Evolutionary conservation across 2,888 invertebrate species (phyloP).

Genomic region (Drosophila nigricruria): DNA sequence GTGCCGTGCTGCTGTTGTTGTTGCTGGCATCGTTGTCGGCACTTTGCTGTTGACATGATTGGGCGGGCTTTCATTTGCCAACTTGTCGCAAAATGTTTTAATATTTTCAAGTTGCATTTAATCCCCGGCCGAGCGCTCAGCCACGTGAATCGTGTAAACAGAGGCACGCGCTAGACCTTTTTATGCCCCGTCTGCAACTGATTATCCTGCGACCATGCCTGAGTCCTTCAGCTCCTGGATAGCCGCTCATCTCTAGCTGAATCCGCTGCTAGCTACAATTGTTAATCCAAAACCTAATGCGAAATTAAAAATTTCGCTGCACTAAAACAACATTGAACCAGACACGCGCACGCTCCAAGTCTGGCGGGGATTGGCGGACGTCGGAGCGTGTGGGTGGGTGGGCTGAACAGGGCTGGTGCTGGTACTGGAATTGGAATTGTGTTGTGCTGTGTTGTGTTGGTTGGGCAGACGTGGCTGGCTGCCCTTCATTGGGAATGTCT

Average conservation of each 20-base stretch:
- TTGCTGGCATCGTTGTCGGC: constrained; percentile 52
- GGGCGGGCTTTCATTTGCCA: constrained; percentile 79
- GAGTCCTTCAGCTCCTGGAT: constrained; percentile 14
- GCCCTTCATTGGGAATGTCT: constrained; percentile 49
- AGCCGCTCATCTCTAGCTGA: not conserved
- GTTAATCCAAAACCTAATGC: constrained; percentile 48
- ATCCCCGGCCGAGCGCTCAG: constrained; percentile 64
- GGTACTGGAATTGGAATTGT: constrained; percentile 42
- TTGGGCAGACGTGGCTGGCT: constrained; percentile 35
- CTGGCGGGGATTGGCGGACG: constrained; percentile 35
- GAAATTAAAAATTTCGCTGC: constrained; percentile 63
- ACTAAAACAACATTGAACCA: constrained; percentile 51
- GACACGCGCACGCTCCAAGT: constrained; percentile 46
- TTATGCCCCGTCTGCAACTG: constrained; percentile 31
- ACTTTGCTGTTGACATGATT: constrained; percentile 79
- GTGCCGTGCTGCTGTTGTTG: constrained; percentile 25
- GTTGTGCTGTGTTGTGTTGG: constrained; percentile 51
- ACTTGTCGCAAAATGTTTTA: constrained; percentile 82
- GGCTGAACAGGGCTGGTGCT: constrained; percentile 13
- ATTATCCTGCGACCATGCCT: constrained; percentile 30
- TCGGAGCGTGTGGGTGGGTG: not conserved
- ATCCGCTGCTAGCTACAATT: constrained; percentile 18
- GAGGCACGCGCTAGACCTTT: constrained; percentile 63
- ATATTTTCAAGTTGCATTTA: constrained; percentile 81
- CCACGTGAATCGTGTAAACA: constrained; percentile 77